Conservation (phyloP, 1,140 invertebrate species). For the Drosophila albomicans region DNA sequence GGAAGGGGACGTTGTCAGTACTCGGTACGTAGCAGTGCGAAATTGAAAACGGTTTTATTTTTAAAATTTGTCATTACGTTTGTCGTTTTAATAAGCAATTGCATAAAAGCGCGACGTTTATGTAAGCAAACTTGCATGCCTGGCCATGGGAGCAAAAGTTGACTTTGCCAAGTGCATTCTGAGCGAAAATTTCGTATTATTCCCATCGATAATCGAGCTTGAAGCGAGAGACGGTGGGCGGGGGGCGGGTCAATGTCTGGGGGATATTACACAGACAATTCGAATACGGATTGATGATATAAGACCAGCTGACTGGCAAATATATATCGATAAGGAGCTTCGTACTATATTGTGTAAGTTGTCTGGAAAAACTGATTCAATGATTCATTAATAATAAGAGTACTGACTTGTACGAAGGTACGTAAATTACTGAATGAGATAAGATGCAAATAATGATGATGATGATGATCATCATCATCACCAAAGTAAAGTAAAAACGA, state of each 20-base stretch:
- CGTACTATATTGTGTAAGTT: conserved; percentile 16
- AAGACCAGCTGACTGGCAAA: conserved; percentile 25
- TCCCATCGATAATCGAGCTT: conserved; percentile 33
- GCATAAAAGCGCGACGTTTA: conserved; percentile 67
- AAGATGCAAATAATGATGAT: conserved; percentile 41
- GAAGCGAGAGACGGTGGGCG: background rate
- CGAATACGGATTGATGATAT: conserved; percentile 30
- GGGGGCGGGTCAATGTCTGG: conserved; percentile 37
- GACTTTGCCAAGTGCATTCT: conserved; percentile 46
- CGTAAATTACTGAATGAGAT: conserved; percentile 16
- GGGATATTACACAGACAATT: conserved; percentile 7
- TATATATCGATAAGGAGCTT: conserved; percentile 21
- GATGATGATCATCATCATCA: background rate
- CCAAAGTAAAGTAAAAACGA: background rate
- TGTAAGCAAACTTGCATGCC: conserved; percentile 66
- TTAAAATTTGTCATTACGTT: conserved; percentile 73
- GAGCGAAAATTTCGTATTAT: conserved; percentile 7
- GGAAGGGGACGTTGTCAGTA: background rate
- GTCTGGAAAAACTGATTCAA: background rate
- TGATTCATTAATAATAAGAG: conserved; percentile 36
- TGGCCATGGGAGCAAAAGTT: conserved; percentile 38
- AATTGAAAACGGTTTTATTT: conserved; percentile 75
- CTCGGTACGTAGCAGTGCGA: conserved; percentile 46
- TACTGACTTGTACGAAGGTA: conserved; percentile 5
- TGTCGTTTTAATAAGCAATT: conserved; percentile 76